phyloP scores from a whole-genome alignment of 2,113 vertebrate genomes.

The Cavia porcellus region DNA sequence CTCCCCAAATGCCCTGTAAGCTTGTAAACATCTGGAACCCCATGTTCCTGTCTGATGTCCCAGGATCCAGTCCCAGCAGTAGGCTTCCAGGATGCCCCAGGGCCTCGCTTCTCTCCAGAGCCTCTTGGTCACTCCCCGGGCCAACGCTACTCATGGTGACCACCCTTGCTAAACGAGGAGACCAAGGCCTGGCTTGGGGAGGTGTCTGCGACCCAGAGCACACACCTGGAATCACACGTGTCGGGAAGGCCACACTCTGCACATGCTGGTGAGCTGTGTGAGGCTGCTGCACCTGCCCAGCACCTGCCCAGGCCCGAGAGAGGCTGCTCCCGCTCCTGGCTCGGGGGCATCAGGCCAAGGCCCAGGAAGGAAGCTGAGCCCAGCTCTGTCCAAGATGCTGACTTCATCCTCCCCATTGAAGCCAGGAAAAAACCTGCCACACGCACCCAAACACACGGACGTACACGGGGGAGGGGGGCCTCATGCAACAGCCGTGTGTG shows the following conservation, averaged over 20 bases:
- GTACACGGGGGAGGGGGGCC: conserved; percentile 34
- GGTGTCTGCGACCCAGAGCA: neutral
- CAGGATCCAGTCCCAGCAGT: neutral
- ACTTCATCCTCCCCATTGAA: conserved; percentile 75
- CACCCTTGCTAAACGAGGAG: neutral
- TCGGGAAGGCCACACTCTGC: neutral
- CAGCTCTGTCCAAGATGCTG: conserved; percentile 69
- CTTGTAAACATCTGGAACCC: neutral
- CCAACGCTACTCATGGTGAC: neutral
- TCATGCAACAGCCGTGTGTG: neutral
- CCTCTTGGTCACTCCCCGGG: neutral
- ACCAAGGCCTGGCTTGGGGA: neutral
- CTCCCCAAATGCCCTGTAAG: neutral
- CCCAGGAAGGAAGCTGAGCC: conserved; percentile 73
- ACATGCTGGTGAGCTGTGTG: neutral
- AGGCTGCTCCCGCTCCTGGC: conserved; percentile 14
- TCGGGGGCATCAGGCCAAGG: conserved; percentile 49
- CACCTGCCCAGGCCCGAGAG: neutral
- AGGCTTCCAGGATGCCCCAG: neutral
- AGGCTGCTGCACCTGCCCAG: neutral
- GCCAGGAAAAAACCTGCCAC: conserved; percentile 77
- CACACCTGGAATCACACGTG: neutral
- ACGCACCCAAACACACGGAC: conserved; percentile 53
- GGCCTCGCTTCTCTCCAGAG: neutral
- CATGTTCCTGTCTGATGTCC: neutral